Evolutionary conservation across 2,113 vertebrate species (phyloP).

Genomic region (Centropus bengalensis): DNA sequence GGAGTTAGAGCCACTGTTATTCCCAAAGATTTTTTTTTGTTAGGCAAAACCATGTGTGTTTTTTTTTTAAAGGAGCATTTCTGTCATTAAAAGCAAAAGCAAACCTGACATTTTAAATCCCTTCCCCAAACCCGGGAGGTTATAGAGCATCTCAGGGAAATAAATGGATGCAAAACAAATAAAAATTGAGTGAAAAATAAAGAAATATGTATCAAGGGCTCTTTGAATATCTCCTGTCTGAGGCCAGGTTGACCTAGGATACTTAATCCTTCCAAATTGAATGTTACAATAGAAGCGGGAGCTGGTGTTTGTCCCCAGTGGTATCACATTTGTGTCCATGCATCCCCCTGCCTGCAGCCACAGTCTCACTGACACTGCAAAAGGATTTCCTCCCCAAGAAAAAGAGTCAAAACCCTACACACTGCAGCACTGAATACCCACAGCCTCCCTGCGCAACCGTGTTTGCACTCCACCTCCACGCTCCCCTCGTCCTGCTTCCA

Average conservation of each 20-base stretch:
- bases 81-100: neutral
- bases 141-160: neutral
- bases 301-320: rapidly evolving
- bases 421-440: neutral
- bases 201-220: neutral
- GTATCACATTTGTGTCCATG: neutral
- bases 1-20: neutral
- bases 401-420: neutral
- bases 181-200: neutral
- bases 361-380: neutral
- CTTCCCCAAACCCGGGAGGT: neutral
- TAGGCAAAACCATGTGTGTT: neutral
- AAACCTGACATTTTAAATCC: constrained; percentile 3
- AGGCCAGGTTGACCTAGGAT: neutral
- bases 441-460: neutral
- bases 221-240: neutral
- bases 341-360: neutral
- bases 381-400: neutral
- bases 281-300: neutral
- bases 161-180: neutral
- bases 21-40: neutral
- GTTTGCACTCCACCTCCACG: too few species aligned
- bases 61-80: neutral
- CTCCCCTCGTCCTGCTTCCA: neutral
- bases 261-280: neutral